Evolutionary conservation across 2,797 vertebrate genomes (phyloP).

Genomic region (Pteropus rufus): DNA sequence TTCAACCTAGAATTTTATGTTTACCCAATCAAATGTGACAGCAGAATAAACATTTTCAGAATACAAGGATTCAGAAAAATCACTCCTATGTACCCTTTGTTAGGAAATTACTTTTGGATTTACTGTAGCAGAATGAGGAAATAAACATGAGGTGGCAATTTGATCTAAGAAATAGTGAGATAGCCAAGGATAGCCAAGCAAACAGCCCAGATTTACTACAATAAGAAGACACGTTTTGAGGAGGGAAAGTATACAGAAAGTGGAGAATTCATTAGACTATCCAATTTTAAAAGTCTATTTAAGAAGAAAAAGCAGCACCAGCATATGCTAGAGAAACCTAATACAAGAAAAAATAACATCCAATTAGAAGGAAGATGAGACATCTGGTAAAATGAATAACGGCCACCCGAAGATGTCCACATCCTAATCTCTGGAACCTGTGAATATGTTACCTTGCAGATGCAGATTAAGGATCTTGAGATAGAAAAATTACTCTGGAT

Average conservation of each 20-base stretch:
- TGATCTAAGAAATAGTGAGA: not conserved
- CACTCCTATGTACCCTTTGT: not conserved
- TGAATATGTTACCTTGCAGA: not conserved
- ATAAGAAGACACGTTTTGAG: not conserved
- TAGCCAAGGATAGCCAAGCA: not conserved
- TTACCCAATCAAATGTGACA: not conserved
- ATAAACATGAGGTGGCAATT: not conserved
- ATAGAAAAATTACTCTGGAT: not conserved
- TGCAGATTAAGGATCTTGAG: not conserved
- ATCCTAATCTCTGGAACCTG: not conserved
- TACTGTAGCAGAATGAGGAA: not conserved
- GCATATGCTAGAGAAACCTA: not conserved
- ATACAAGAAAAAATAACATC: not conserved
- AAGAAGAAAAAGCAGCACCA: not conserved
- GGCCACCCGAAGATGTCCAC: not conserved
- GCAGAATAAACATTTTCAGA: conserved; percentile 1
- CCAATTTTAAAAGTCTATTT: not conserved
- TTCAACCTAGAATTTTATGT: not conserved
- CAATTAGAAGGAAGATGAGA: not conserved
- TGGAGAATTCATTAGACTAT: not conserved
- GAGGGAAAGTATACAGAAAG: not conserved
- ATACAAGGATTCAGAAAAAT: not conserved
- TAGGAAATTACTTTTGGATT: not conserved
- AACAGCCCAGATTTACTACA: not conserved
- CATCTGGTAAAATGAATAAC: not conserved